Evolutionary conservation across 2,888 invertebrate genomes (phyloP).

Genomic region (Andrena bicolor): DNA sequence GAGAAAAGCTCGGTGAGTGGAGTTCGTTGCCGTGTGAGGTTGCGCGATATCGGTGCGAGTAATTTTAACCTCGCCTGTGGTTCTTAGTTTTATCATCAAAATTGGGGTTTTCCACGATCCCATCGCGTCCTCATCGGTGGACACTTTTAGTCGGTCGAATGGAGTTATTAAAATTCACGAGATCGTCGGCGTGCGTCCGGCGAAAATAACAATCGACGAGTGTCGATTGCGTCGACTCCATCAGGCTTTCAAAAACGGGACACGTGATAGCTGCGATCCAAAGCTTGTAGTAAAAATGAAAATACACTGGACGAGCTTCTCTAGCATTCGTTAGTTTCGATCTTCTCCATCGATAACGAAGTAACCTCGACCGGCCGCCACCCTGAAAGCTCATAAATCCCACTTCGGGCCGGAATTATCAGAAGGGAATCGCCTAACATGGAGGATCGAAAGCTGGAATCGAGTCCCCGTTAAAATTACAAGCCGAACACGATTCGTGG

Average conservation of each 20-base stretch:
- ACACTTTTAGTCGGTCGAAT: background rate
- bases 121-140: no score
- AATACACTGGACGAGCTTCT: no score
- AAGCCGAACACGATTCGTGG: background rate
- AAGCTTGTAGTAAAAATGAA: no score
- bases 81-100: background rate
- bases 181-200: background rate
- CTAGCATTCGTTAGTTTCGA: no score
- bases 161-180: background rate
- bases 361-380: no score
- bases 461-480: slow-evolving; percentile 15
- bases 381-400: no score
- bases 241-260: no score
- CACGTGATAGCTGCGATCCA: no score
- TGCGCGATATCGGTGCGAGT: background rate
- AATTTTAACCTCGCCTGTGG: background rate
- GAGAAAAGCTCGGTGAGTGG: background rate
- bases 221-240: no score
- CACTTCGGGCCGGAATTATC: background rate
- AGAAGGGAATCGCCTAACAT: background rate
- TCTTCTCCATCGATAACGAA: no score
- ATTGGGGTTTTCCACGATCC: no score
- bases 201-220: background rate
- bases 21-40: background rate
- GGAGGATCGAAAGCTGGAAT: slow-evolving; percentile 4